These are phyloP conservation scores for Halichondria panicea DNA, from an alignment of 37 sponge, comb jelly and placozoan genomes.

Conservation along the genomic window DNA sequence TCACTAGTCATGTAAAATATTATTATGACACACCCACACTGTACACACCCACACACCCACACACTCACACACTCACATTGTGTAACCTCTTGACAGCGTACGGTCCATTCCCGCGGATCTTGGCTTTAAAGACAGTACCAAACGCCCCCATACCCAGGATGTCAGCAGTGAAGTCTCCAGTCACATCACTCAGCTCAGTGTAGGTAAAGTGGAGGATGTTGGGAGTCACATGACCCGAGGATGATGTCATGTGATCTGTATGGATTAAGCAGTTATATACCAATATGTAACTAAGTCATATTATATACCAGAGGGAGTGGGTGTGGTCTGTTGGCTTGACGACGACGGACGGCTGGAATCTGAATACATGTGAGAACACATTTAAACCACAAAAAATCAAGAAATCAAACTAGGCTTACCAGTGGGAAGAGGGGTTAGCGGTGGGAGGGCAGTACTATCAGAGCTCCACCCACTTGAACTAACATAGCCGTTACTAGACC, in stretches of 20 bases:
- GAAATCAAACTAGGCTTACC: too few relatives aligned
- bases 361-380: too few relatives aligned
- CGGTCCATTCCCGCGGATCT: conserved; percentile 55
- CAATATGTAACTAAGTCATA: not conserved
- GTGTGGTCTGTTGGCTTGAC: too few relatives aligned
- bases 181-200: conserved; percentile 46
- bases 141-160: conserved; percentile 54
- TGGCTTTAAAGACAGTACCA: conserved; percentile 65
- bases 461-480: too few relatives aligned
- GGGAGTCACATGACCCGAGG: not conserved
- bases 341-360: too few relatives aligned
- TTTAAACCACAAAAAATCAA: too few relatives aligned
- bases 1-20: too few relatives aligned
- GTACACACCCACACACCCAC: not conserved
- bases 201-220: conserved; percentile 48
- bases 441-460: too few relatives aligned
- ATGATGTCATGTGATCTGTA: not conserved
- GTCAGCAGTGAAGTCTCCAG: conserved; percentile 48
- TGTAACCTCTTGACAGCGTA: conserved; percentile 75
- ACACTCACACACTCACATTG: conserved; percentile 35
- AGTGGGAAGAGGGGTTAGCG: too few relatives aligned
- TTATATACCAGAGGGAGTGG: not conserved
- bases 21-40: too few relatives aligned
- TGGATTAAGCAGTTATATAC: too few relatives aligned
- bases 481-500: too few relatives aligned